phyloP scores from a whole-genome alignment of 2,113 vertebrate genomes.

The Poeciliopsis retropinna region DNA sequence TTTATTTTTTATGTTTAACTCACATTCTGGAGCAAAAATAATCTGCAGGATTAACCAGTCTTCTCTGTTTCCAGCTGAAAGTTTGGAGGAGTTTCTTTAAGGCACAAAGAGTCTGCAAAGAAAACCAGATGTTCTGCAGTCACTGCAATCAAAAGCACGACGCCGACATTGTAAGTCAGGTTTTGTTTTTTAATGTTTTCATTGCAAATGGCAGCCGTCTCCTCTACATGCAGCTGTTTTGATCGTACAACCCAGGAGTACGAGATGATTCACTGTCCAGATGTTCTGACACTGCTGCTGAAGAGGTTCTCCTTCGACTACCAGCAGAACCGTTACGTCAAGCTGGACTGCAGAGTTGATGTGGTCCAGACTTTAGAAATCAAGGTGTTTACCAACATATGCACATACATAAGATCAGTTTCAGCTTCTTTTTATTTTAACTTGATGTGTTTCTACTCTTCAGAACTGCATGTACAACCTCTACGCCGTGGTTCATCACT shows the following conservation, averaged over 20 bases:
- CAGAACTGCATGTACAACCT: slow-evolving; percentile 67
- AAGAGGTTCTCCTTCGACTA: slow-evolving; percentile 73
- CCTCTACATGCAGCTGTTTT: neutral
- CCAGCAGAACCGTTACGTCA: slow-evolving; percentile 35
- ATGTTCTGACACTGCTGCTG: slow-evolving; percentile 69
- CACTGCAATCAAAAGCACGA: slow-evolving; percentile 56
- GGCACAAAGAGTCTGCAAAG: slow-evolving; percentile 35
- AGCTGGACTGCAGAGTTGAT: slow-evolving; percentile 54
- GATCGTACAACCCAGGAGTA: slow-evolving; percentile 33
- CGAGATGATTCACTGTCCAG: slow-evolving; percentile 44
- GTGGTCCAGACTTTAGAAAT: slow-evolving; percentile 47
- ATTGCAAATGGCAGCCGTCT: fast-evolving
- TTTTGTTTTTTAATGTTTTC: neutral
- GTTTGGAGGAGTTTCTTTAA: slow-evolving; percentile 56
- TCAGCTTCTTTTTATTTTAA: neutral
- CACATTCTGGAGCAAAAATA: neutral
- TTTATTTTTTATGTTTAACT: neutral
- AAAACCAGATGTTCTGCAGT: slow-evolving; percentile 70
- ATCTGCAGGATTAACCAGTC: neutral
- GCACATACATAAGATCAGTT: neutral
- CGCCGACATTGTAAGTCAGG: slow-evolving; percentile 57
- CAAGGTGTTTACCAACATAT: neutral
- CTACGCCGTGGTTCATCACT: slow-evolving; percentile 72
- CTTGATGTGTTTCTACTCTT: neutral
- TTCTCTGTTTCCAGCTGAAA: slow-evolving; percentile 24